These are phyloP conservation scores for Scortum barcoo DNA, from an alignment of 2,113 vertebrate species.

Conservation along the genomic window DNA sequence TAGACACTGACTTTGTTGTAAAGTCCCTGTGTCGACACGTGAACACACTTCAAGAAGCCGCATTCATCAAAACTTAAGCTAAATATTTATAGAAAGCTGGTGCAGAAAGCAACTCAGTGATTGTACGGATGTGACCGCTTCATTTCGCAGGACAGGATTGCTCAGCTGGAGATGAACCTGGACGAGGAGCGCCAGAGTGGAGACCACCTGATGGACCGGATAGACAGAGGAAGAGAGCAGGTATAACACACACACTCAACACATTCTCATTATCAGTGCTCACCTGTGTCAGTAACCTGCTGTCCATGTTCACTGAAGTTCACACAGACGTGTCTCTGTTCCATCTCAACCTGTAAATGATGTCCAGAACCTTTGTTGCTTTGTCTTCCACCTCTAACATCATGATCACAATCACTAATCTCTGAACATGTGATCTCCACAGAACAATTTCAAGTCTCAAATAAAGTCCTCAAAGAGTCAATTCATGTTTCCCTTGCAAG, in stretches of 20 bases:
- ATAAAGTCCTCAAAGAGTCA: slow-evolving; percentile 8
- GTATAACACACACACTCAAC: slow-evolving; percentile 75
- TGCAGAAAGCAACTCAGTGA: background rate
- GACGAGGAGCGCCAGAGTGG: slow-evolving; percentile 94
- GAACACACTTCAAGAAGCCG: background rate
- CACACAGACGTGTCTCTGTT: slow-evolving; percentile 57
- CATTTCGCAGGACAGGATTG: slow-evolving; percentile 89
- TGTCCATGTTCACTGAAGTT: slow-evolving; percentile 35
- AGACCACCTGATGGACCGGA: slow-evolving; percentile 92
- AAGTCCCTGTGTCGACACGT: background rate
- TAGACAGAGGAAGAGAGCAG: slow-evolving; percentile 93
- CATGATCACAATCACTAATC: slow-evolving; percentile 62
- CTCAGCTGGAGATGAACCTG: slow-evolving; percentile 91
- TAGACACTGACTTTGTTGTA: background rate
- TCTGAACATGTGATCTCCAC: slow-evolving; percentile 46
- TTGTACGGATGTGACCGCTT: slow-evolving; percentile 15
- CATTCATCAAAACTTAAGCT: background rate
- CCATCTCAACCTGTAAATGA: slow-evolving; percentile 63
- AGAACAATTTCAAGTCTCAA: slow-evolving; percentile 13
- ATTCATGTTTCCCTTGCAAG: slow-evolving; percentile 15
- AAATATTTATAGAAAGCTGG: background rate
- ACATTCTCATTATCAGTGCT: slow-evolving; percentile 52
- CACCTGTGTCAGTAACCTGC: slow-evolving; percentile 53
- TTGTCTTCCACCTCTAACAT: slow-evolving; percentile 67
- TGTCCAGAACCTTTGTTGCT: slow-evolving; percentile 49